Evolutionary conservation across 1,140 invertebrate genomes (phyloP).

Genomic region (Portunus trituberculatus): DNA sequence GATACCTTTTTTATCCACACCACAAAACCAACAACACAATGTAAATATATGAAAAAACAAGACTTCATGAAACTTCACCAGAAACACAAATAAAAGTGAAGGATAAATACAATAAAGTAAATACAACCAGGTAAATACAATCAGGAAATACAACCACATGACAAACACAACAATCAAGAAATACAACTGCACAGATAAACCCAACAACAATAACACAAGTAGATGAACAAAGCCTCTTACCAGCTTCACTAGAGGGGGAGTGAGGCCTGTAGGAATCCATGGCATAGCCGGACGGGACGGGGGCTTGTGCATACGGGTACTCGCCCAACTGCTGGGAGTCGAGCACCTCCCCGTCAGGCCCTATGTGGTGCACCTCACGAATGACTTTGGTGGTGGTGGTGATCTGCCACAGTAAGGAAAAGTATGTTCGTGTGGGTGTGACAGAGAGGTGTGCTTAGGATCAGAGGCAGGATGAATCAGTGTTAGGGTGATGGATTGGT

Average conservation of each 20-base stretch:
- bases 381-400: constrained; percentile 86
- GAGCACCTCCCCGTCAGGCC: constrained; percentile 83
- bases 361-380: constrained; percentile 85
- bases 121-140: too few species aligned
- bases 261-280: constrained; percentile 79
- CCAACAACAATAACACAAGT: background rate
- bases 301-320: constrained; percentile 77
- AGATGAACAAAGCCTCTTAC: constrained; percentile 66
- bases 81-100: too few species aligned
- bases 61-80: too few species aligned
- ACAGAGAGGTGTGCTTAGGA: too few species aligned
- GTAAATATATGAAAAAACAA: too few species aligned
- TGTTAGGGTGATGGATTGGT: background rate
- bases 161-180: background rate
- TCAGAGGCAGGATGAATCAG: background rate
- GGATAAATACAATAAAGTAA: too few species aligned
- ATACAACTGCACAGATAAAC: background rate
- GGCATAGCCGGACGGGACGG: constrained; percentile 68
- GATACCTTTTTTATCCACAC: too few species aligned
- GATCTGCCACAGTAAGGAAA: constrained; percentile 77
- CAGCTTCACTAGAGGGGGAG: constrained; percentile 79
- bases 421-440: background rate
- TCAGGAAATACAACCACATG: background rate
- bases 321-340: constrained; percentile 79
- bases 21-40: too few species aligned